Evolutionary conservation across 2,113 vertebrate genomes (phyloP).

Genomic region (Halcyon senegalensis): DNA sequence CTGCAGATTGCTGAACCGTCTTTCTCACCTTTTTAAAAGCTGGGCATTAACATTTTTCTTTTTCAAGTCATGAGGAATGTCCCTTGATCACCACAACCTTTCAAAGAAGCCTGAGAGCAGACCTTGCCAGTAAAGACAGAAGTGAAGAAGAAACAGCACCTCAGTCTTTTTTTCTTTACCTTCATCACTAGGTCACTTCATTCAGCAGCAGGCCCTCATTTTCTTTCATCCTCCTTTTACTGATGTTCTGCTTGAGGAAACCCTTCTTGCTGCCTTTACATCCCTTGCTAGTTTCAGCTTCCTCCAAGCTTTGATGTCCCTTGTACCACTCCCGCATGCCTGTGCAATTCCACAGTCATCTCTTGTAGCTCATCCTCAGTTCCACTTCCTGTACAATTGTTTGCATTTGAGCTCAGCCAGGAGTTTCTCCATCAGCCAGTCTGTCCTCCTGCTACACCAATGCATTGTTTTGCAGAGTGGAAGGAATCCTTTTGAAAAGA

Average conservation of each 20-base stretch:
- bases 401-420: not conserved
- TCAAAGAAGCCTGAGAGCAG: not conserved
- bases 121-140: not conserved
- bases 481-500: not conserved
- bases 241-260: not conserved
- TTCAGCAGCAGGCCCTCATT: not conserved
- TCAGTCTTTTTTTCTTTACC: not conserved
- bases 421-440: not conserved
- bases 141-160: not conserved
- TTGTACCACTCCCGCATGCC: not conserved
- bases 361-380: not conserved
- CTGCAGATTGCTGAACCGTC: not conserved
- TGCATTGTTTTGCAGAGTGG: not conserved
- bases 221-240: not conserved
- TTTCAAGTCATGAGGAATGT: not conserved
- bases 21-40: not conserved
- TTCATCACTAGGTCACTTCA: not conserved
- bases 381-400: not conserved
- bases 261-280: not conserved
- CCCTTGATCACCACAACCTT: not conserved
- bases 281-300: not conserved
- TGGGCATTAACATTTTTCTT: not conserved
- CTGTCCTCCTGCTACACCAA: not conserved
- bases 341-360: not conserved
- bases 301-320: not conserved